Conservation (phyloP, 2,113 vertebrate genomes). For the Phalacrocorax carbo region DNA sequence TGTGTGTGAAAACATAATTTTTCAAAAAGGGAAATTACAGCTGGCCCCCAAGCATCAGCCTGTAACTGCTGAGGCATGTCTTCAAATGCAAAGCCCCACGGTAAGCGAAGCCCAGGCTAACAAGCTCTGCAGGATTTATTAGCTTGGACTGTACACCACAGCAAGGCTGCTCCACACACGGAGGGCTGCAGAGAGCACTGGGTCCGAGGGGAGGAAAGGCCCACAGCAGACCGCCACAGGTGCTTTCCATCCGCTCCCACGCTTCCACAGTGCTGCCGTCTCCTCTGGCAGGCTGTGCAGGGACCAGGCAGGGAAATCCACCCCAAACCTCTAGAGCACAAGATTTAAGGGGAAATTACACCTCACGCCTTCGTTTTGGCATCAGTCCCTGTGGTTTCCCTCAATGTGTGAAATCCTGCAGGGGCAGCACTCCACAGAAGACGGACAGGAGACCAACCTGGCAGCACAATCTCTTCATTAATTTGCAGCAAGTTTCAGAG, state of each 20-base stretch:
- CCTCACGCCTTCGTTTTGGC: not conserved
- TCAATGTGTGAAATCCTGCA: accelerated
- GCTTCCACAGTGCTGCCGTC: accelerated
- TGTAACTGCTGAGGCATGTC: not conserved
- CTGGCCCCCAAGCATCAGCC: not conserved
- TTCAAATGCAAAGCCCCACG: not conserved
- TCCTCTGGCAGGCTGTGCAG: accelerated
- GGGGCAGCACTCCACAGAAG: not conserved
- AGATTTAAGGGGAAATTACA: not conserved
- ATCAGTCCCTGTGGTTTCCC: not conserved
- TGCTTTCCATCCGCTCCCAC: accelerated
- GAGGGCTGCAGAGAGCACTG: not conserved
- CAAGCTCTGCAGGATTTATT: not conserved
- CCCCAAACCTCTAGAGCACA: not conserved
- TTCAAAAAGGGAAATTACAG: not conserved
- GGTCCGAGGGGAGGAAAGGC: not conserved
- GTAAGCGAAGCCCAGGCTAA: not conserved
- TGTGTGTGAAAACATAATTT: not conserved
- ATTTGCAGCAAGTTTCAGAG: not conserved
- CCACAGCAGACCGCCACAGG: not conserved
- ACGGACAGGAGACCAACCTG: not conserved
- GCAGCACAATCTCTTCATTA: not conserved
- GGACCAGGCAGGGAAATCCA: not conserved
- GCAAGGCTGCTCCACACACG: not conserved
- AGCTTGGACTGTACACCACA: accelerated